Evolutionary conservation across 2,113 vertebrate genomes (phyloP), one percentile per base, ranked within the genome.

Genomic region (Aspiorhynchus laticeps): DNA sequence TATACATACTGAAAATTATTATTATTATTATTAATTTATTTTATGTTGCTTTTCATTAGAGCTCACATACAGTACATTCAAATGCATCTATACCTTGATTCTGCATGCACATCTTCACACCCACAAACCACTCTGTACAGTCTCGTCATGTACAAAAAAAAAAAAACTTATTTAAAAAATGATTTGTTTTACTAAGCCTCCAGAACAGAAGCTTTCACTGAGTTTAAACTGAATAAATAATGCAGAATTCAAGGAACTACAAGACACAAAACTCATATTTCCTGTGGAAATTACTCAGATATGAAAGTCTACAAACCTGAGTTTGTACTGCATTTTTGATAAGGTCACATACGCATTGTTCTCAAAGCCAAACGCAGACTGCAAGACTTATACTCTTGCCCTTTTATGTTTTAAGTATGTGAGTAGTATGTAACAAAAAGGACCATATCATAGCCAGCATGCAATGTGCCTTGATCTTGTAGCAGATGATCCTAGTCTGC

Each of bases 171-270:
- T 53, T 53, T 53, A 9, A 78, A 26, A 21, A 21, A 33, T 5
- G 0, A 9, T 51, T 51, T 77, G 43, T 33, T 53, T 78, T 21
- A 51, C n/a, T 48, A 77, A 77, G 15, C 7, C 74, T 78, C 14
- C 4, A 9, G 46, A 33, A 51, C 75, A 53, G 14, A 33, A 78
- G 46, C 26, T 78, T 53, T 7, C 26, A 51, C 46, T 10, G 75
- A 31, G 46, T 14, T 78, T 78, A 78, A 77, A 51, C 15, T 53
- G 4, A 78, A 53, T 88, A 87, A 78, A 31, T 78, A 78, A 78
- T 33, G 75, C 46, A 73, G 19, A 41, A 38, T 73, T 38, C 69
- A 73, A 11, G 67, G 8, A 71, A 24, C 21, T 41, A 41, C 36
- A 71, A 71, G 33, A 71, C 3, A 38, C 56, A n/a, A 38, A 38